Base-by-base conservation (phyloP, 2,888 invertebrate genomes). In the Trachelus iudaicus region DNA sequence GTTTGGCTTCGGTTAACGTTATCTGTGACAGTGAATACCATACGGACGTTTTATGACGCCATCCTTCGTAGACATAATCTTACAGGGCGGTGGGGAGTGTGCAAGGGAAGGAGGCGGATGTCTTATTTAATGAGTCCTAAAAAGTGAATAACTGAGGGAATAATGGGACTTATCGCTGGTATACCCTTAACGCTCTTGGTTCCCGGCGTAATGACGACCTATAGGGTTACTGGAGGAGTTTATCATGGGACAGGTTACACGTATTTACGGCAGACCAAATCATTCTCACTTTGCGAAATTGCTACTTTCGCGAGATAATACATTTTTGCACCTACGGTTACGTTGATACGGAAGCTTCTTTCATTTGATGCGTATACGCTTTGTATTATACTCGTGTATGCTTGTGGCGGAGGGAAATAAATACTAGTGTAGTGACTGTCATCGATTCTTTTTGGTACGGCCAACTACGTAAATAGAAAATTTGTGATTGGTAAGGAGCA, bases 61-160 rank as follows among this genome's bases (percentile, higher is more conserved):
- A 30, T 71, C 31, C 31, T 31, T 71, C 71, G 31, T 33, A 31
- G 71, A 71, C 71, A 33, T 71, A 71, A 71, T 31, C 71, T 31
- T 33, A 23, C 31, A 33, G 71, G 12, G 69, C 30, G 15, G 4
- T 0, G 23, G 9, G 23, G 56, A 0, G 9, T 1, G 56, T 1
- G 56, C 2, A 2, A 15, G 9, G 56, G 2, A 6, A 9, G 56
- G 9, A 56, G 23, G 23, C 56, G 56, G 56, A 56, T 56, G 33
- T 71, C 71, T 71, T 71, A 71, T 33, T 71, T 71, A 71, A 71
- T 71, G 71, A 71, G 31, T 12, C 31, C 71, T 71, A 71, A 71
- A 71, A 71, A 71, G 31, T 71, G 71, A 71, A 71, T 71, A 71
- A 71, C 71, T 71, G 71, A 71, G 31, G 33, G 15, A 71, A 71